Evolutionary conservation across 2,797 vertebrate genomes (phyloP), one percentile per base, ranked within the genome.

Genomic region (Argyrosomus regius): DNA sequence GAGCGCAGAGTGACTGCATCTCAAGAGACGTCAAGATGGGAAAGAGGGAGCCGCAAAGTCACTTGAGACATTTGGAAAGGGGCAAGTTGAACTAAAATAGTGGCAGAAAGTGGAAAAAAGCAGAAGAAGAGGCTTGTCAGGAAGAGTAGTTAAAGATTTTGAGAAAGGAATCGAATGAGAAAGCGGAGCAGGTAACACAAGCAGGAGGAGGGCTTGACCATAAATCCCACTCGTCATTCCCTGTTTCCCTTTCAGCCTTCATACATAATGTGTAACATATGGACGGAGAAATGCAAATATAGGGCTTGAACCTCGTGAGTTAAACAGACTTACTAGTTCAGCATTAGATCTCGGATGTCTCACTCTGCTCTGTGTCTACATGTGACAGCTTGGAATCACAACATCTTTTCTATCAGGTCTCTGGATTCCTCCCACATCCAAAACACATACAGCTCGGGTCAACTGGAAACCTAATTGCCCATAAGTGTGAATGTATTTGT

Each of bases 1-100:
- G 66, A 78, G 67, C 12, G 10, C 24, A 50, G 78, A 53, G 68
- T 49, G 52, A 31, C 28, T 39, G 75, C 35, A 26, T 62, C 80
- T 75, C 78, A 35, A 56, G 65, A 87, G 72, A 84, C 12, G 68
- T 81, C 70, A 53, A 28, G 58, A 72, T 7, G 52, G 50, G 60
- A 56, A 24, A 31, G 24, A 71, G 69, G 75, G 73, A 69, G 53
- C 58, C 50, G 26, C 84, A 75, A 87, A 86, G 87, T 88, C 82
- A 82, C 70, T 75, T 49, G 59, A 78, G 80, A 82, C 54, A 43
- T 82, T 81, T 50, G 60, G 53, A 73, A 73, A 8, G 20, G 53
- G 35, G 52, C 45, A n/a, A 61, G 20, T 68, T 60, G 1, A 69
- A 43, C 28, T n/a, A 17, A 43, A 35, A 49, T 39, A 26, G 61